Percentiles rank a stretch among this genome's conserved stretches.
phyloP scores from a whole-genome alignment of 2,797 vertebrate genomes.

The Leptatherina wallacei region DNA sequence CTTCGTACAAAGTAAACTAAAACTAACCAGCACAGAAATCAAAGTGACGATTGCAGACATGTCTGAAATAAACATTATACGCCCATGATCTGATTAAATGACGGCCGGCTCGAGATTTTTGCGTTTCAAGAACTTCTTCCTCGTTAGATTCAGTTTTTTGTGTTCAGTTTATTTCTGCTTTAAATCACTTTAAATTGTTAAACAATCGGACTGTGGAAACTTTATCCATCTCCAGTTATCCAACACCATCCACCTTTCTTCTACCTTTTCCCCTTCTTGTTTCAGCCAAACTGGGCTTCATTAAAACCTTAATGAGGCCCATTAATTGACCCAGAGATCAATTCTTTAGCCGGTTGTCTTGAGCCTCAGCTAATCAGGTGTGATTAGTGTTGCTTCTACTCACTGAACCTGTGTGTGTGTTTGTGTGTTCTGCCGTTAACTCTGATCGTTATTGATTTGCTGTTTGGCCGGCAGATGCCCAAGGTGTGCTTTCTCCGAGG shows the following conservation, averaged over 20 bases:
- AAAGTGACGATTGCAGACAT: no score
- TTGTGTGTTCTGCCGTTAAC: slow-evolving; percentile 54
- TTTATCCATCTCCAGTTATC: not conserved
- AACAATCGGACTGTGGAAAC: not conserved
- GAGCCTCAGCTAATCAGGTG: slow-evolving; percentile 66
- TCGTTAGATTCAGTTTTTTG: no score
- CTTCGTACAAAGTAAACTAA: no score
- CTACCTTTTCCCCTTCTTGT: slow-evolving; percentile 11
- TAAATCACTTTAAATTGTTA: no score
- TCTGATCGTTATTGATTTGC: slow-evolving; percentile 71
- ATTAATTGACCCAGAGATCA: slow-evolving; percentile 74
- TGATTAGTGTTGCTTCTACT: slow-evolving; percentile 75
- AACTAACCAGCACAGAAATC: no score
- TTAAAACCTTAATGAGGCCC: slow-evolving; percentile 80
- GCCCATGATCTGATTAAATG: no score
- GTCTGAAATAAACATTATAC: no score
- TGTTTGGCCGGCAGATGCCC: slow-evolving; percentile 52
- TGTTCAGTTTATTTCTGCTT: not conserved
- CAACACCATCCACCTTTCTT: not conserved
- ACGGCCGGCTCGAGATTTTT: not conserved
- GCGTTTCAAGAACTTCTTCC: no score
- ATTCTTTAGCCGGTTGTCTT: slow-evolving; percentile 65
- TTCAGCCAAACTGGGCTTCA: slow-evolving; percentile 72
- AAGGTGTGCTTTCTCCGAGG: slow-evolving; percentile 50
- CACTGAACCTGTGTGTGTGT: slow-evolving; percentile 43